These are phyloP conservation scores for Odontocolon sp. DNA, from an alignment of 2,888 invertebrate genomes.

Conservation along the genomic window DNA sequence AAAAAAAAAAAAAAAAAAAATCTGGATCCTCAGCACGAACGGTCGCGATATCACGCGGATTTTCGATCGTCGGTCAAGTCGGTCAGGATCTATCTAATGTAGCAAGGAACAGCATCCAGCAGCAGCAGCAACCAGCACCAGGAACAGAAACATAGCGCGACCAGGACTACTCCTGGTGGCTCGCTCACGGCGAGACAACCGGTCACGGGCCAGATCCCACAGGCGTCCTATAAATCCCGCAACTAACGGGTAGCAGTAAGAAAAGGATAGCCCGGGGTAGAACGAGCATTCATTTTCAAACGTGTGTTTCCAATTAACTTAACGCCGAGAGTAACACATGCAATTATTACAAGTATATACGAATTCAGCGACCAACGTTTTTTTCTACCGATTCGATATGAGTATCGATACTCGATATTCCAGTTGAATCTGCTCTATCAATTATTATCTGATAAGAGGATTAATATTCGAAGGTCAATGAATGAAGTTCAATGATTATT, in stretches of 20 bases:
- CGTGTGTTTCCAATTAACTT: constrained; percentile 64
- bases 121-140: constrained; percentile 29
- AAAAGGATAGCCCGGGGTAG: constrained; percentile 58
- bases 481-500: too few relatives aligned
- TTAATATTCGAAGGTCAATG: too few relatives aligned
- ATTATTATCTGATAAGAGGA: too few relatives aligned
- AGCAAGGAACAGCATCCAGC: constrained; percentile 68
- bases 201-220: constrained; percentile 66
- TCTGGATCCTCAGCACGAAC: constrained; percentile 4
- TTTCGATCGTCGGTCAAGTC: constrained; percentile 69
- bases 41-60: constrained; percentile 57
- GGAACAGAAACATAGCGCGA: constrained; percentile 31
- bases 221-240: constrained; percentile 66
- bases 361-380: too few relatives aligned
- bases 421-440: too few relatives aligned
- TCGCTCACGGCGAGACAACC: constrained; percentile 61
- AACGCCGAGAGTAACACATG: constrained; percentile 22
- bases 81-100: constrained; percentile 57
- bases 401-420: too few relatives aligned
- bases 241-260: constrained; percentile 64
- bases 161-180: constrained; percentile 22
- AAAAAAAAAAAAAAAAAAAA: neutral
- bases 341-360: too few relatives aligned
- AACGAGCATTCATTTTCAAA: constrained; percentile 55
- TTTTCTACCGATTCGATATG: too few relatives aligned